Evolutionary conservation across 2,888 invertebrate species (phyloP), one percentile per base, ranked within the genome.

Genomic region (Diploptera punctata): DNA sequence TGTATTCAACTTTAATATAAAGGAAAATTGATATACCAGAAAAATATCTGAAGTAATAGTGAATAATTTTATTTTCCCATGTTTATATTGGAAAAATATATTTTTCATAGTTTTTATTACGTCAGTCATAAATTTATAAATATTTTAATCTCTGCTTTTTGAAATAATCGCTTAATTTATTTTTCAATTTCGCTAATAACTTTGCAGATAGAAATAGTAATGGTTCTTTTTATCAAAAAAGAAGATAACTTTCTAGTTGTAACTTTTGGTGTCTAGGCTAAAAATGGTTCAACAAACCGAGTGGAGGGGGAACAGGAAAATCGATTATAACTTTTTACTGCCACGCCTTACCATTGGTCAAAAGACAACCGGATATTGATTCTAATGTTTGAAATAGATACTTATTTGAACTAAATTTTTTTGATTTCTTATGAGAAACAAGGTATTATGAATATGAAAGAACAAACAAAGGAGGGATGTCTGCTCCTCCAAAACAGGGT

Each of bases 241-340:
- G 18, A 21, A 3, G 21, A 57, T 16, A 24, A 24, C 31, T 31
- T 65, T n/a, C n/a, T n/a, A n/a, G n/a, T n/a, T n/a, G n/a, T n/a
- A n/a, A n/a, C n/a, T n/a, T n/a, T 68, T 57, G 57, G 57, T 24
- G 57, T 57, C 38, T 13, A 57, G 57, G 43, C 26, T 57, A 54
- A 10, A 21, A 65, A 38, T 52, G 68, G 1, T n/a, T 13, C 9
- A 24, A 24, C 52, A n/a, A n/a, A n/a, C n/a, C n/a, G 10, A 18
- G 49, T 19, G 44, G 47, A 29, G 33, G 31, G 54, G 68, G 19
- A 49, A 67, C n/a, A 38, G 62, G 33, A 49, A 54, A 31, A 21
- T 13, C 31, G 52, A 26, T 47, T 7, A 24, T 44, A 44, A 21
- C 24, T 26, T 67, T 47, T 67, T 67, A 29, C 7, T 44, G 33